A percentile compares a stretch with the other conserved stretches of the same genome.
phyloP scores from a whole-genome alignment of 2,797 vertebrate species.

The Eptatretus atami region DNA sequence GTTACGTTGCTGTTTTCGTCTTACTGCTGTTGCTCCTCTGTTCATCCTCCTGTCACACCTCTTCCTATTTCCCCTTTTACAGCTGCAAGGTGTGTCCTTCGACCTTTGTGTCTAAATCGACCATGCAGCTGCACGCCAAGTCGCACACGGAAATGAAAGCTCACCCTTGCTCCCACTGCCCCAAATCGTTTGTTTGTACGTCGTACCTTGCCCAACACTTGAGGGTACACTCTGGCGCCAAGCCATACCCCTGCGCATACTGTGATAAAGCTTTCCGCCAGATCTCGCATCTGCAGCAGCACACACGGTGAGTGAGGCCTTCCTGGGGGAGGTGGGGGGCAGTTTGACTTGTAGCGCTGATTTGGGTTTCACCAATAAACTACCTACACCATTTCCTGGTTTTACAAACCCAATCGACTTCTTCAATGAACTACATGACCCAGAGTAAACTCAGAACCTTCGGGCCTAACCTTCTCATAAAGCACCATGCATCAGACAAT shows the following conservation, averaged over 20 bases:
- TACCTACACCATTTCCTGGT: too few species aligned
- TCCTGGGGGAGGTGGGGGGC: too few species aligned
- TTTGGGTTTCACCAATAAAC: too few species aligned
- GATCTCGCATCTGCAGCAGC: constrained; percentile 97
- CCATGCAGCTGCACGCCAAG: constrained; percentile 99
- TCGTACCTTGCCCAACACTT: constrained; percentile 94
- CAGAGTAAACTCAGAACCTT: too few species aligned
- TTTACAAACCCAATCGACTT: too few species aligned
- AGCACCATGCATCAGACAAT: too few species aligned
- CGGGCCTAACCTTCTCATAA: too few species aligned
- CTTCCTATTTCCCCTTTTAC: background rate
- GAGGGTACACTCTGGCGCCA: constrained; percentile 89
- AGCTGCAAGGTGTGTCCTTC: constrained; percentile 99
- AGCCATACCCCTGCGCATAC: constrained; percentile 74
- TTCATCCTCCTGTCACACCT: background rate
- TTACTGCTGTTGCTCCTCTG: too few species aligned
- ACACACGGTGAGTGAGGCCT: constrained; percentile 44
- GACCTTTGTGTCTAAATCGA: constrained; percentile 99
- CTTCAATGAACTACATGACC: too few species aligned
- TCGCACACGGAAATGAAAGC: constrained; percentile 96
- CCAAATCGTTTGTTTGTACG: constrained; percentile 93
- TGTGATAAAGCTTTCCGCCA: constrained; percentile 95
- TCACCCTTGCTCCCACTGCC: constrained; percentile 93
- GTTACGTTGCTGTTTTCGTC: too few species aligned
- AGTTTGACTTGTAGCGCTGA: too few species aligned